Evolutionary conservation across 2,888 invertebrate genomes (phyloP), one percentile per base, ranked within the genome.

Genomic region (Thera britannica): DNA sequence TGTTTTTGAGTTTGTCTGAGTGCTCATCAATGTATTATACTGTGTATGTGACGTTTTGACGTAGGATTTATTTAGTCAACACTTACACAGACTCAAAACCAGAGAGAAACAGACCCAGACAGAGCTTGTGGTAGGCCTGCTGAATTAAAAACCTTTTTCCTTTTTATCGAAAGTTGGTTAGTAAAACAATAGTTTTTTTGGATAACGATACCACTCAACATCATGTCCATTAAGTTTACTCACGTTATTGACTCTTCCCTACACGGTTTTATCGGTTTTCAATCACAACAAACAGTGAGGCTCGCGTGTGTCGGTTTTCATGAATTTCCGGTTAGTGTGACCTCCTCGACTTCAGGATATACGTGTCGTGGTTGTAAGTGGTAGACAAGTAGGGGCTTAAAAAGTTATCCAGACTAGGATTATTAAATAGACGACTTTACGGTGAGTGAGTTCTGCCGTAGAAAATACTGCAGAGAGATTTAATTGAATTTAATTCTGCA

Each of bases 251-350:
- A 58, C 54, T 67, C 48, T 48, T 46, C 54, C 52, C 41, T 67
- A 52, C 52, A 57, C n/a, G 36, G 44, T 65, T 72, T 73, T 73
- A 73, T 68, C 71, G 65, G 71, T 70, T 72, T 68, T 65, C 67
- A 72, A 70, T 74, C 70, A 63, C 70, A 60, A 65, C 63, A 55
- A 65, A 61, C 52, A 52, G 12, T 44, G 62, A 63, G 51, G 60
- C 46, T 57, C 35, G 68, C 67, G 70, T 72, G 73, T 62, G 57
- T 72, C 54, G 62, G 59, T 68, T 72, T 62, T 73, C 65, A 71
- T 70, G 67, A 71, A 70, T 63, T 67, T 64, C 67, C 48, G 55
- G 55, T 41, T 66, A 58, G 41, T 69, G 59, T 67, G 64, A 71
- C 73, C 71, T 73, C 59, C 58, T 68, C 62, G 44, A 38, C 62